Base-by-base conservation (phyloP, 2,888 invertebrate genomes). In the Gryllus longicercus region DNA sequence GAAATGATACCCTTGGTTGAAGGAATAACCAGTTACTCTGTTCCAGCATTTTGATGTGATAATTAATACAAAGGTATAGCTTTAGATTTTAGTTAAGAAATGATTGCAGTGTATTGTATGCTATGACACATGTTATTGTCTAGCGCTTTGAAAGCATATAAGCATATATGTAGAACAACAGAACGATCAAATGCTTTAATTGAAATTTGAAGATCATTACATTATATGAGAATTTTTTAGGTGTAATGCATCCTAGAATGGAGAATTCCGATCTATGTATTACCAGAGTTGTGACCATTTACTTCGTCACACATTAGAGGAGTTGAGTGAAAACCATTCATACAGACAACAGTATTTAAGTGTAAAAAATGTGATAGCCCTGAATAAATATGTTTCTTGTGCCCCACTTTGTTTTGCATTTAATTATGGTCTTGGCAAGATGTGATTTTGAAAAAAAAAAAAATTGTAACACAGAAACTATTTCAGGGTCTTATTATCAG, bases 101-200 rank as follows among this genome's bases (percentile, higher is more conserved):
- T 8, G 14, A n/a, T 63, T 63, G 63, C n/a, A 63, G 63, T 18
- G 63, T n/a, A 14, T 63, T n/a, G n/a, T 63, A 18, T 14, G 63
- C 63, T 38, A 63, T 63, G 63, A 63, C n/a, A 63, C 14, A 63
- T 63, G 63, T 18, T 38, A 38, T 63, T n/a, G 14, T 18, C 63
- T 63, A 63, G 63, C n/a, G 63, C 63, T 63, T 63, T 63, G 63
- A n/a, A 63, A 63, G 63, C 63, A 63, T 63, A 38, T 38, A 38
- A 38, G 38, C 38, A 38, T 38, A 38, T 38, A 38, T 38, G 38
- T 38, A 38, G 38, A 38, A 38, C 38, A 38, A 38, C 38, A 38
- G 38, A 38, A 38, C 38, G 38, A 38, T 38, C 38, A 38, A 38
- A 38, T 38, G 38, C 38, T 38, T 38, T 38, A 38, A 38, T 8